A percentile compares a stretch with the other conserved stretches of the same genome.
phyloP scores from a whole-genome alignment of 2,888 invertebrate genomes.

The Synergus laeviventris region DNA sequence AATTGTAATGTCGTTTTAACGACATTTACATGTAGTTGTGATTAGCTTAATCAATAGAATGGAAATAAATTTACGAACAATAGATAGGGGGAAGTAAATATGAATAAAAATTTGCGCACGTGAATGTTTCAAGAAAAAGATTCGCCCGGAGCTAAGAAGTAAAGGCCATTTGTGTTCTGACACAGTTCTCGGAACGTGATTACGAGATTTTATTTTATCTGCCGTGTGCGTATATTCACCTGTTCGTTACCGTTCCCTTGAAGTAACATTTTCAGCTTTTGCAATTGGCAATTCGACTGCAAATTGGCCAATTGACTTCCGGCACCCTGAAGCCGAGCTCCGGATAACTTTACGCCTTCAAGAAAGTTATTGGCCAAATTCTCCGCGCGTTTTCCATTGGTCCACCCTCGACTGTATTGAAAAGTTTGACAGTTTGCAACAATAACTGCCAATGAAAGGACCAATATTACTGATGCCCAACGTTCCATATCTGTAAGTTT shows the following conservation, averaged over 20 bases:
- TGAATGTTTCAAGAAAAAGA: constrained; percentile 33
- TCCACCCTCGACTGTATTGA: constrained; percentile 16
- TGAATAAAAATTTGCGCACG: constrained; percentile 14
- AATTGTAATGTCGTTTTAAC: too few relatives aligned
- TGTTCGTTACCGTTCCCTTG: constrained; percentile 39
- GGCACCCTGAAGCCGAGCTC: constrained; percentile 16
- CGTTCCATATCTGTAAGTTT: background rate
- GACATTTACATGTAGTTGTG: too few relatives aligned
- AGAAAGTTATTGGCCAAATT: constrained; percentile 22
- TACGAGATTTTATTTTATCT: constrained; percentile 35
- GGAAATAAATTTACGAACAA: background rate
- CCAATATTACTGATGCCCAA: background rate
- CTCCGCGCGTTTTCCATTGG: constrained; percentile 19
- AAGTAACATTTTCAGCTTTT: constrained; percentile 38
- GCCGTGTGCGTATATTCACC: constrained; percentile 32
- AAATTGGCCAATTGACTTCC: constrained; percentile 40
- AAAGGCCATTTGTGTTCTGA: constrained; percentile 18
- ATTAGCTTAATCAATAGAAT: background rate
- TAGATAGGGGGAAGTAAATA: background rate
- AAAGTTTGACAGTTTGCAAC: background rate
- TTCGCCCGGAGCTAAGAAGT: constrained; percentile 8
- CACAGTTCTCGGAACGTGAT: constrained; percentile 35
- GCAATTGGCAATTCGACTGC: constrained; percentile 34
- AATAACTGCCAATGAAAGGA: background rate
- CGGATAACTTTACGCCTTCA: constrained; percentile 6